Evolutionary conservation across 1,140 invertebrate genomes (phyloP), one percentile per base, ranked within the genome.

Genomic region (Drosophila punjabiensis): DNA sequence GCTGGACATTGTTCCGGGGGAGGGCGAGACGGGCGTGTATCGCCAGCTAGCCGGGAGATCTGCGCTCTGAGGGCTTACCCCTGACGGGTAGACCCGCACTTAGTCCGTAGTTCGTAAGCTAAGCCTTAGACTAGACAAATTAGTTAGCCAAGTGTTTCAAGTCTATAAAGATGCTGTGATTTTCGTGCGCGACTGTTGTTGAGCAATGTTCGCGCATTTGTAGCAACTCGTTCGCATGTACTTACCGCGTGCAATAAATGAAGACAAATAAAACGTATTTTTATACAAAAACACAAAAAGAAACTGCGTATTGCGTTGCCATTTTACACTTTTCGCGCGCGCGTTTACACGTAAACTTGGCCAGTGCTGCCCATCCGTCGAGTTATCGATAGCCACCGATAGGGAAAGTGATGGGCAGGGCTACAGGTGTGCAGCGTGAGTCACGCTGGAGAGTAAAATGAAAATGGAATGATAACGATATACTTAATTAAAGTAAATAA

Each of bases 151-250:
- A 84, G 68, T 88, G 73, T 81, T 83, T 73, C 60, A 84, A 76
- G 82, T 90, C 86, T 81, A 91, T 86, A 86, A 90, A 90, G 87
- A 86, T 86, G 86, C 86, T 90, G 86, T 90, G 86, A 90, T 90
- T 80, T 77, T 52, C 73, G 81, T 90, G 84, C 69, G 83, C 88
- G 73, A 81, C 70, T 82, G 69, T 84, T 76, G 70, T 84, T 83
- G 76, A 83, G 52, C 77, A 83, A 89, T 79, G 43, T 73, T 75
- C 56, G 81, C 53, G 35, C 47, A 53, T 65, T 71, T 67, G 68
- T 81, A 81, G 61, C 63, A 52, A 74, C 76, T 63, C 58, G 59
- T 69, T 73, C 74, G 61, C 83, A 74, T 88, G 84, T 88, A 88
- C 80, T 88, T 89, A 87, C 41, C 66, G 63, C 67, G 63, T 86